Percentiles rank a stretch among this genome's conserved stretches.
Evolutionary conservation across 1,140 invertebrate genomes (phyloP).

Genomic region (Hycleus phaleratus): DNA sequence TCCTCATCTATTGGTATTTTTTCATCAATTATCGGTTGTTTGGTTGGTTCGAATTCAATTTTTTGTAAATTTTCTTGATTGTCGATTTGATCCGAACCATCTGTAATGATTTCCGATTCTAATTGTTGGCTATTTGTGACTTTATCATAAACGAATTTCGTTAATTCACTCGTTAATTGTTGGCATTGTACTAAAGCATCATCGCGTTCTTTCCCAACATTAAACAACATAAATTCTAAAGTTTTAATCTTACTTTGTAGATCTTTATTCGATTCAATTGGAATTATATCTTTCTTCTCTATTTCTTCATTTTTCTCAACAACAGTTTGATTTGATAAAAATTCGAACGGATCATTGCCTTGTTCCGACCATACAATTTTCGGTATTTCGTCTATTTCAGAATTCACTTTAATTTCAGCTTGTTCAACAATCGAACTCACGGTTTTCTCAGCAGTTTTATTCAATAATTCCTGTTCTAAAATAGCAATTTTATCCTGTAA

Average conservation of each 20-base stretch:
- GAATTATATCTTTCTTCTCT: not conserved
- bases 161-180: conserved; percentile 33
- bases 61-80: conserved; percentile 12
- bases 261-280: conserved; percentile 12
- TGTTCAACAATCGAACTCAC: not conserved
- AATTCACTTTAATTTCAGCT: not conserved
- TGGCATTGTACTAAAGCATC: conserved; percentile 32
- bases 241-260: conserved; percentile 36
- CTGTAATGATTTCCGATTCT: conserved; percentile 22
- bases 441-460: no score
- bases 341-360: conserved; percentile 16
- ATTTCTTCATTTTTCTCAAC: not conserved
- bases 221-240: conserved; percentile 37
- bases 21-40: not conserved
- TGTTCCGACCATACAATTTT: conserved; percentile 8
- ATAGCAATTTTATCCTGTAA: not conserved
- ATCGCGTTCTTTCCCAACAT: conserved; percentile 35
- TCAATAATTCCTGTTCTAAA: conserved; percentile 1
- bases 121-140: conserved; percentile 20
- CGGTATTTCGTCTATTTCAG: not conserved
- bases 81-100: conserved; percentile 9
- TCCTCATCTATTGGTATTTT: conserved; percentile 6
- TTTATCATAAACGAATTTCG: conserved; percentile 32
- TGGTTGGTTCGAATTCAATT: conserved; percentile 1
- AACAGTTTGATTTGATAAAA: not conserved